Base-by-base conservation (phyloP, 2,888 invertebrate species). In the Parthenolecanium corni region DNA sequence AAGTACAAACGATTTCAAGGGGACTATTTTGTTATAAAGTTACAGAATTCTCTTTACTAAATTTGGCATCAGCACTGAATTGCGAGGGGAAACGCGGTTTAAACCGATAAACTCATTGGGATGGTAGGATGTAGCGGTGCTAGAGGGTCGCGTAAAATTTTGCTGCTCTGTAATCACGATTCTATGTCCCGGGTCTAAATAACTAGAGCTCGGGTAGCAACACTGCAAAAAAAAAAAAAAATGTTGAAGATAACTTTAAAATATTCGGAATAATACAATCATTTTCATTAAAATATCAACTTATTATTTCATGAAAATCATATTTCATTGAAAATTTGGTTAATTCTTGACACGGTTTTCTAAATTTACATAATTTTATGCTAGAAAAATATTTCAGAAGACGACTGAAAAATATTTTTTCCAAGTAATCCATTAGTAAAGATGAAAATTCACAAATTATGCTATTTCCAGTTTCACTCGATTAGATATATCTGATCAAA, bases 151-250 rank as follows among this genome's bases (percentile, higher is more conserved):
- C 11, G 49, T 47, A 38, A 58, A 49, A 38, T 58, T 47, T 38
- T 58, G 58, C 16, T 58, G 58, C 40, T 58, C 58, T 38, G 47
- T 49, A 14, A 58, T 47, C 58, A 58, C 47, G 36, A 36, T 47
- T n/a, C 58, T 47, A n/a, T 47, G 47, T 2, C 58, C 58, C 5
- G 58, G 36, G 5, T 47, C 49, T 14, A 58, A 36, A 25, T 49
- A 49, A 49, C 36, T 47, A 18, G 58, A 31, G 49, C 23, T 58
- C 1, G 58, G 20, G 21, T 47, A 31, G 9, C 49, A 47, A 58
- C 21, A 36, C 58, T 58, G 2, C 44, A 21, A 25, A 6, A 14
- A 52, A 3, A 31, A 20, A 20, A 5, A 21, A 36, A 21, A 18
- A 49, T 20, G n/a, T 47, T 1, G 3, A 14, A 11, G 20, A 25